Percentiles rank a stretch among this genome's conserved stretches.
Conservation (phyloP, 2,888 invertebrate genomes). For the Lasioglossum vierecki region DNA sequence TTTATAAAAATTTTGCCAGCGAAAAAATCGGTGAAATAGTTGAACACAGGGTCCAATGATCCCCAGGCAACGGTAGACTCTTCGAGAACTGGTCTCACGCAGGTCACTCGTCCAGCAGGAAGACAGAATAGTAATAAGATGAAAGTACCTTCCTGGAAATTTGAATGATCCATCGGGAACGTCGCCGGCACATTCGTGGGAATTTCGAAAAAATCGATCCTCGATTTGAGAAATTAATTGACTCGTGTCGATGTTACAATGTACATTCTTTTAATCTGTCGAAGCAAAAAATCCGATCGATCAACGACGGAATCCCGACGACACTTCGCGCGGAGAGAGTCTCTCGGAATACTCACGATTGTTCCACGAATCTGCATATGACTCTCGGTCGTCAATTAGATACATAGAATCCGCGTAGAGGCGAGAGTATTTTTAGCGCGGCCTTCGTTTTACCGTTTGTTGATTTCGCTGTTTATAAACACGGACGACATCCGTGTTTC, state of each 20-base stretch:
- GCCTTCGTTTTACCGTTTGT: constrained; percentile 37
- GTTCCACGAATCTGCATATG: constrained; percentile 9
- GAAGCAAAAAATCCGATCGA: not conserved
- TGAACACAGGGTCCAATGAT: constrained; percentile 31
- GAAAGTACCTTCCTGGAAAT: constrained; percentile 18
- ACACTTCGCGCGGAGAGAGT: not conserved
- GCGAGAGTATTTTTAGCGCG: constrained; percentile 36
- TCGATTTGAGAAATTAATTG: not conserved
- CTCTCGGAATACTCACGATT: not conserved
- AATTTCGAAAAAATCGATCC: not conserved
- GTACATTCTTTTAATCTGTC: not conserved
- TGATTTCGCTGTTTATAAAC: constrained; percentile 43
- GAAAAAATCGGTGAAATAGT: not conserved
- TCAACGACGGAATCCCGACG: not conserved
- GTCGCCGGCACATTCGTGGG: not conserved
- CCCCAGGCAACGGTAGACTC: constrained; percentile 1
- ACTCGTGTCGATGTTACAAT: not conserved
- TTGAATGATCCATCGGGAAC: not conserved
- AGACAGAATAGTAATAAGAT: constrained; percentile 28
- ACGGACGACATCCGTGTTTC: not conserved
- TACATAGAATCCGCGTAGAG: constrained; percentile 21
- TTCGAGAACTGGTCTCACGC: constrained; percentile 33
- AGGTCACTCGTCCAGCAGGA: constrained; percentile 21
- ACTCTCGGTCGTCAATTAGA: constrained; percentile 32
- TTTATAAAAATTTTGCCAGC: not conserved